phyloP scores from a whole-genome alignment of 1,140 invertebrate species.

The Pogonomyrmex barbatus region DNA sequence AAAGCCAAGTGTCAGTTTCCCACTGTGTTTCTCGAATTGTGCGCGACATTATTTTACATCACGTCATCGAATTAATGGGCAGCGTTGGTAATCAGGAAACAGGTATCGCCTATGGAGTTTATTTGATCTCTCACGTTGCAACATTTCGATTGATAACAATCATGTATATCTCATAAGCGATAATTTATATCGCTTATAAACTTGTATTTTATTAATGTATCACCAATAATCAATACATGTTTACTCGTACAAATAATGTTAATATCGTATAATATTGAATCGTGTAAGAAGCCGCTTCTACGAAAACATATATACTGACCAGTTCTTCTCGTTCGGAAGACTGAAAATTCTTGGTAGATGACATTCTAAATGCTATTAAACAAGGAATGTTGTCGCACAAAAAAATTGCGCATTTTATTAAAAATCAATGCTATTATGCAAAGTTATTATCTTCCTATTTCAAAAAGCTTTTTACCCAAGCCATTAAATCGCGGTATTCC shows the following conservation, averaged over 20 bases:
- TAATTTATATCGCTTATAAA: slow-evolving; percentile 4
- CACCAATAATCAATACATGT: background rate
- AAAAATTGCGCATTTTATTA: background rate
- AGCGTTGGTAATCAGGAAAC: background rate
- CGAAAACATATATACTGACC: background rate
- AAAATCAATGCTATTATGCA: too few species aligned
- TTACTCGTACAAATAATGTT: background rate
- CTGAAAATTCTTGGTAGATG: background rate
- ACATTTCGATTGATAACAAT: background rate
- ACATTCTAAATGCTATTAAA: background rate
- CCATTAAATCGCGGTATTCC: background rate
- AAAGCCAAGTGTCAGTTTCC: background rate
- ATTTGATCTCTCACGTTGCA: background rate
- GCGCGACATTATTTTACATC: slow-evolving; percentile 11
- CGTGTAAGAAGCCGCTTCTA: background rate
- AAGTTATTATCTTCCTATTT: background rate
- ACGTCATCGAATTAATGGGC: slow-evolving; percentile 31
- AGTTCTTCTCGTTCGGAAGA: slow-evolving; percentile 8
- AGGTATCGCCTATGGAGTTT: background rate
- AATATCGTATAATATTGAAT: background rate
- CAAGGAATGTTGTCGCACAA: background rate
- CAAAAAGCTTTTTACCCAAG: background rate
- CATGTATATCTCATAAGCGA: background rate
- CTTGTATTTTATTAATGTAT: background rate
- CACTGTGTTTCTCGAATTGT: background rate